A percentile compares a stretch with the other conserved stretches of the same genome.
These are phyloP conservation scores for Aporophyla lueneburgensis DNA, from an alignment of 2,888 invertebrate species.

Conservation along the genomic window DNA sequence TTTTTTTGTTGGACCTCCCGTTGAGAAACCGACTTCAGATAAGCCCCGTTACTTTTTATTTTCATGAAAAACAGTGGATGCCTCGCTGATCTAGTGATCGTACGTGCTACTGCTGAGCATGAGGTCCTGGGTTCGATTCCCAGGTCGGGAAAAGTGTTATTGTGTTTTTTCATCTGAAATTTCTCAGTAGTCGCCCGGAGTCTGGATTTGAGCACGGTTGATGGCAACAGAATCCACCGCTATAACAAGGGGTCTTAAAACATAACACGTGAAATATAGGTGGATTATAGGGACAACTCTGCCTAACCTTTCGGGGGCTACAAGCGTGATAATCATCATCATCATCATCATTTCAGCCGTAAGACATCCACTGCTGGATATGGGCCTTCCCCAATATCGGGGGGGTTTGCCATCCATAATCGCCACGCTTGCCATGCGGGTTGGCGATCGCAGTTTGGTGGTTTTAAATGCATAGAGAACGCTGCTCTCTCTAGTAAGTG, in stretches of 20 bases:
- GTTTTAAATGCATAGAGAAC: no score
- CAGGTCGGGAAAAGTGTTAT: neutral
- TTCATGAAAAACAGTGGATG: neutral
- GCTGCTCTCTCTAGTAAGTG: no score
- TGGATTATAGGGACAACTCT: neutral
- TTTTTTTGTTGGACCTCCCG: conserved; percentile 20
- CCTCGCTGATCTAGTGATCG: neutral
- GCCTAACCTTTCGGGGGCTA: neutral
- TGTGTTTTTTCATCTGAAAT: neutral
- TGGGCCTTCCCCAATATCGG: no score
- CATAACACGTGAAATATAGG: neutral
- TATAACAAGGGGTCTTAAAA: neutral
- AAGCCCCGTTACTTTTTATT: conserved; percentile 11
- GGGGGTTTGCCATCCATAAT: no score
- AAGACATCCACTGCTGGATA: no score
- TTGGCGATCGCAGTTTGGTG: no score
- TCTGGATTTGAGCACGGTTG: neutral
- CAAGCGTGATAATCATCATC: no score
- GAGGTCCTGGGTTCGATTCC: neutral
- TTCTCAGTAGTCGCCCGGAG: neutral
- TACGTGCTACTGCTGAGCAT: neutral
- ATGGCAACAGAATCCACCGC: neutral
- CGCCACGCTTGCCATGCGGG: no score
- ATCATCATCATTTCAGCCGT: no score
- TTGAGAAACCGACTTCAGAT: neutral